Percentiles rank a stretch among this genome's conserved stretches.
Evolutionary conservation across 1,140 invertebrate species (phyloP).

Genomic region (Littorina saxatilis): DNA sequence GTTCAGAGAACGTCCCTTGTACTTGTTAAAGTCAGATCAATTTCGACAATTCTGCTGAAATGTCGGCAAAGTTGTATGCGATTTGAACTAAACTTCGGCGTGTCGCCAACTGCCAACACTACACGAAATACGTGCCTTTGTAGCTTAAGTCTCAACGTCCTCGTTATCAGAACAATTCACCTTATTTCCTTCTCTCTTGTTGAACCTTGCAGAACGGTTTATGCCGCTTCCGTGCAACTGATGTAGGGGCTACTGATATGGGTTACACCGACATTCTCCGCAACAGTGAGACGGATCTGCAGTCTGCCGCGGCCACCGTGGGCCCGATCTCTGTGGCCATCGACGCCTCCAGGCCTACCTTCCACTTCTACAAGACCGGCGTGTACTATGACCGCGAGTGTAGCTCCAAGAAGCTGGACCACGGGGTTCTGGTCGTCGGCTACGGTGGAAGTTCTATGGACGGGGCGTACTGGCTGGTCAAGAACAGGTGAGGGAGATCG

Average conservation of each 20-base stretch:
- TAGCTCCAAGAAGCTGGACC: conserved; percentile 84
- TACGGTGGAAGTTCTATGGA: conserved; percentile 82
- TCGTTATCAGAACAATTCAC: too few relatives aligned
- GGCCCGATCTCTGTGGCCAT: conserved; percentile 90
- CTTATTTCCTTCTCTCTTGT: too few relatives aligned
- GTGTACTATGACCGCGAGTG: neutral
- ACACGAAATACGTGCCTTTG: too few relatives aligned
- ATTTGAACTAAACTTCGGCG: too few relatives aligned
- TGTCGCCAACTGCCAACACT: too few relatives aligned
- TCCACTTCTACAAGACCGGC: conserved; percentile 44
- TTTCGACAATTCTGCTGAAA: too few relatives aligned
- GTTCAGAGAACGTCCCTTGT: too few relatives aligned
- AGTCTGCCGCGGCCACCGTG: conserved; percentile 87
- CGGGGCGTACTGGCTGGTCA: too few relatives aligned
- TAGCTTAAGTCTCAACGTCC: too few relatives aligned
- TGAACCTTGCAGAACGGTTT: conserved; percentile 45
- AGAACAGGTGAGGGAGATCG: too few relatives aligned
- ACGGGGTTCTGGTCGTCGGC: conserved; percentile 90
- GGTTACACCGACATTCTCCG: conserved; percentile 85
- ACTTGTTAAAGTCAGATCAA: too few relatives aligned
- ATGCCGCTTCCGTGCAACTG: conserved; percentile 76
- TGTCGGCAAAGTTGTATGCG: too few relatives aligned
- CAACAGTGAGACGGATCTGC: conserved; percentile 81
- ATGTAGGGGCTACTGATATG: conserved; percentile 69
- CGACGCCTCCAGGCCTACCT: conserved; percentile 80